Evolutionary conservation across 2,888 invertebrate genomes (phyloP).

Genomic region (Lasioglossum villosulum): DNA sequence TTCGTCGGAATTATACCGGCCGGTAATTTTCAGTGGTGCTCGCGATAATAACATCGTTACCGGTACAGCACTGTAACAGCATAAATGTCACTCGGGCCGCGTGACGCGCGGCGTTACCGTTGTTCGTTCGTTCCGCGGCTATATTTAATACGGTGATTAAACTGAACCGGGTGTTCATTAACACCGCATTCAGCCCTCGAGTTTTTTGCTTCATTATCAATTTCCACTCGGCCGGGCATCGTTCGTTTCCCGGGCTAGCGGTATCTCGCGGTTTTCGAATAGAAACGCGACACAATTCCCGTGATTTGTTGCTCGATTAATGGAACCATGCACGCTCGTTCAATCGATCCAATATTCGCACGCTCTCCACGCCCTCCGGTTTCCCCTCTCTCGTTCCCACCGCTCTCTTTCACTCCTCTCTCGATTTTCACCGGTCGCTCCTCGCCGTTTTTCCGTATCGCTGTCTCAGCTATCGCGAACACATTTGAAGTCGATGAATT

Average conservation of each 20-base stretch:
- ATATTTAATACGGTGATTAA: conserved; percentile 46
- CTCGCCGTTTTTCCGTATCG: not conserved
- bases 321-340: conserved; percentile 59
- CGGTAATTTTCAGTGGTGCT: conserved; percentile 24
- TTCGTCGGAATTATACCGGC: not conserved
- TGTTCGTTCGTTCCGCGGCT: conserved; percentile 1
- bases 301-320: conserved; percentile 72
- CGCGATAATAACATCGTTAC: conserved; percentile 43
- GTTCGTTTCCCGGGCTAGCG: conserved; percentile 45
- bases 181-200: conserved; percentile 37
- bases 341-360: conserved; percentile 71
- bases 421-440: not conserved
- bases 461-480: too few species aligned
- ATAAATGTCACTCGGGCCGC: conserved; percentile 32
- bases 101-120: conserved; percentile 30
- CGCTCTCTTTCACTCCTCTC: not conserved
- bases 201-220: conserved; percentile 60
- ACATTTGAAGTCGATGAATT: too few species aligned
- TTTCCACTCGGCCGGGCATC: conserved; percentile 55
- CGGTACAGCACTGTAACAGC: conserved; percentile 32
- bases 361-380: conserved; percentile 50
- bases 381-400: not conserved
- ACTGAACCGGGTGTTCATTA: conserved; percentile 43
- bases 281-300: conserved; percentile 70
- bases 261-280: conserved; percentile 61